Percentiles rank a stretch among this genome's conserved stretches.
These are phyloP conservation scores for Deroplatys truncata DNA, from an alignment of 2,888 invertebrate genomes.

Conservation along the genomic window DNA sequence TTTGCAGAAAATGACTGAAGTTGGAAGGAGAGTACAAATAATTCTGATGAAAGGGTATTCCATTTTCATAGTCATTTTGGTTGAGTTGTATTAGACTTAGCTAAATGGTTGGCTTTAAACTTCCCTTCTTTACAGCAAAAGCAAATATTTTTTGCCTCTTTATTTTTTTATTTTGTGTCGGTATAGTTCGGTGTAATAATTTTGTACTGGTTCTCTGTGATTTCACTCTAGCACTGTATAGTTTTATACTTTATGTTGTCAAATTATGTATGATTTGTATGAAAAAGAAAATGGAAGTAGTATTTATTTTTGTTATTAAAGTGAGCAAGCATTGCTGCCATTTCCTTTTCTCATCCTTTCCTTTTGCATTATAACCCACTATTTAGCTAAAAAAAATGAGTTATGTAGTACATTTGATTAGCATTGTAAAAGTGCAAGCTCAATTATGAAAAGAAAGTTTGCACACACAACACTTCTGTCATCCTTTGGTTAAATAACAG, in stretches of 20 bases:
- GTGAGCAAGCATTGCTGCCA: neutral
- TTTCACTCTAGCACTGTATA: neutral
- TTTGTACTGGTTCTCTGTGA: neutral
- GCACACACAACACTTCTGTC: too few species aligned
- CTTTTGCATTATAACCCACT: neutral
- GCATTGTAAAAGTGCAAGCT: too few species aligned
- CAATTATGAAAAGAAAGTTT: too few species aligned
- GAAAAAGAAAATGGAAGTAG: neutral
- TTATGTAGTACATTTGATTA: too few species aligned
- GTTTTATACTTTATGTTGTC: neutral
- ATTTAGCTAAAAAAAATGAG: neutral
- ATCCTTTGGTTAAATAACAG: too few species aligned
- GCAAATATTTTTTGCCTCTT: neutral
- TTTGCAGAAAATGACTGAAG: neutral
- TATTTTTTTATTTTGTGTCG: neutral
- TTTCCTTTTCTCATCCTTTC: neutral
- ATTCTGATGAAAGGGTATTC: neutral
- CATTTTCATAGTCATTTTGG: neutral
- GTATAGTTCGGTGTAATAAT: neutral
- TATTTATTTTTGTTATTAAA: neutral
- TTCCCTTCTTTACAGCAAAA: neutral
- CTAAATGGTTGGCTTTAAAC: neutral
- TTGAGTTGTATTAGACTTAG: neutral
- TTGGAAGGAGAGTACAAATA: neutral
- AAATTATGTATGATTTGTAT: neutral